These are phyloP conservation scores for Brenthis daphne DNA, from an alignment of 2,888 invertebrate species.

Conservation along the genomic window DNA sequence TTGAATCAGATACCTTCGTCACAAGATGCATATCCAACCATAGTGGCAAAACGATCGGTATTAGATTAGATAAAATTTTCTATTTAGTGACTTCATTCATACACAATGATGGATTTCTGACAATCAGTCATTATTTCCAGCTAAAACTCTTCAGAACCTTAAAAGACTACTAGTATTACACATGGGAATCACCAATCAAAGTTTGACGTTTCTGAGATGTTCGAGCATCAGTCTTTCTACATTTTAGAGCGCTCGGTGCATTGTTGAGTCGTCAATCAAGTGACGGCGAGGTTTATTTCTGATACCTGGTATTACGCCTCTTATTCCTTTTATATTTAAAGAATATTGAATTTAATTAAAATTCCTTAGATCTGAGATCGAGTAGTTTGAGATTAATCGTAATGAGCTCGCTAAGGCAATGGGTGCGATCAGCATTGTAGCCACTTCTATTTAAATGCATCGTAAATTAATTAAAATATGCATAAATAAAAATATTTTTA, in stretches of 20 bases:
- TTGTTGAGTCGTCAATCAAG: conserved; percentile 72
- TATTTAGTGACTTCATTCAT: conserved; percentile 57
- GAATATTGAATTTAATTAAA: conserved; percentile 68
- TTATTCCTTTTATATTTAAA: conserved; percentile 59
- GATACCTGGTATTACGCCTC: conserved; percentile 52
- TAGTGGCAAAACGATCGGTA: neutral
- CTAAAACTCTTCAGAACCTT: conserved; percentile 52
- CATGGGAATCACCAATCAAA: conserved; percentile 81
- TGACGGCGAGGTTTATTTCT: conserved; percentile 48
- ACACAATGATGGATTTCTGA: conserved; percentile 70
- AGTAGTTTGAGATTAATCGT: conserved; percentile 42
- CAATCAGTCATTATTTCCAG: conserved; percentile 47
- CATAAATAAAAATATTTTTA: neutral
- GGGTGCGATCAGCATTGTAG: conserved; percentile 14
- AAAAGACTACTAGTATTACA: conserved; percentile 77
- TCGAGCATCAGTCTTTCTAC: conserved; percentile 65
- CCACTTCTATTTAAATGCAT: conserved; percentile 8
- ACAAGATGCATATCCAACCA: neutral
- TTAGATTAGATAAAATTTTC: neutral
- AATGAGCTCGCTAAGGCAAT: conserved; percentile 27
- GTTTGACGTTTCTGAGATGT: conserved; percentile 72
- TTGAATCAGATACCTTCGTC: too few species aligned
- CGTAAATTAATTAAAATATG: neutral
- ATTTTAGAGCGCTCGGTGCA: conserved; percentile 54
- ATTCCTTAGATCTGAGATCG: conserved; percentile 54